A percentile compares a stretch with the other conserved stretches of the same genome.
phyloP scores from a whole-genome alignment of 1,140 invertebrate species.

The Papilio helenus region DNA sequence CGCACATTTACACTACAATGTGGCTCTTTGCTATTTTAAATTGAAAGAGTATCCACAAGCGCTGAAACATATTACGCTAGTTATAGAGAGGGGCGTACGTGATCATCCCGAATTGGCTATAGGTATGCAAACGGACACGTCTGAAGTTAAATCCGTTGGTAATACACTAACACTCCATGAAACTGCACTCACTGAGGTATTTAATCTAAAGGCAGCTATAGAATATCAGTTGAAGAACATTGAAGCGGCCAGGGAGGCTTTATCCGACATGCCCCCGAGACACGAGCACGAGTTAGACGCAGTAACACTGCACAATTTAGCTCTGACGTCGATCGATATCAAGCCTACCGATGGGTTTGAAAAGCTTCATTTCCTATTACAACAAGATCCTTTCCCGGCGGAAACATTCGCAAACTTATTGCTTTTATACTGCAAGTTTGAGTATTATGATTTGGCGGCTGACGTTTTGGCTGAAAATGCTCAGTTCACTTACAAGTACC shows the following conservation, averaged over 20 bases:
- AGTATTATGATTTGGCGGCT: conserved; percentile 98
- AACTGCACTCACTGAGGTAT: conserved; percentile 98
- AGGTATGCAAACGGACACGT: conserved; percentile 98
- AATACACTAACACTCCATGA: conserved; percentile 98
- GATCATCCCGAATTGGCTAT: conserved; percentile 99
- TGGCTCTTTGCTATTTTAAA: conserved; percentile 97
- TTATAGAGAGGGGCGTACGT: conserved; percentile 97
- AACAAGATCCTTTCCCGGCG: conserved; percentile 97
- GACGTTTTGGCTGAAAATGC: conserved; percentile 99
- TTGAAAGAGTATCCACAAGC: conserved; percentile 97
- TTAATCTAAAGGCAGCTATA: conserved; percentile 99
- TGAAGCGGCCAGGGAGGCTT: conserved; percentile 95
- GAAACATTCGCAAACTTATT: conserved; percentile 99
- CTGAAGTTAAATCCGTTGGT: conserved; percentile 97
- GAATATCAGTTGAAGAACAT: conserved; percentile 98
- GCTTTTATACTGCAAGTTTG: conserved; percentile 97
- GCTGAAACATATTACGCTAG: conserved; percentile 95
- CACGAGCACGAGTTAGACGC: conserved; percentile 99
- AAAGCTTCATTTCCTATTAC: conserved; percentile 97
- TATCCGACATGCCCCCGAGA: conserved; percentile 98
- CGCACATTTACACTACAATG: conserved; percentile 97
- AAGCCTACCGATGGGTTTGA: conserved; percentile 97
- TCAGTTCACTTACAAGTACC: conserved; percentile 97
- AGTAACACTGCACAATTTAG: conserved; percentile 98
- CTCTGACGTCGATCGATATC: conserved; percentile 94